A percentile compares a stretch with the other conserved stretches of the same genome.
Evolutionary conservation across 2,888 invertebrate species (phyloP).

Genomic region (Morpho helenor): DNA sequence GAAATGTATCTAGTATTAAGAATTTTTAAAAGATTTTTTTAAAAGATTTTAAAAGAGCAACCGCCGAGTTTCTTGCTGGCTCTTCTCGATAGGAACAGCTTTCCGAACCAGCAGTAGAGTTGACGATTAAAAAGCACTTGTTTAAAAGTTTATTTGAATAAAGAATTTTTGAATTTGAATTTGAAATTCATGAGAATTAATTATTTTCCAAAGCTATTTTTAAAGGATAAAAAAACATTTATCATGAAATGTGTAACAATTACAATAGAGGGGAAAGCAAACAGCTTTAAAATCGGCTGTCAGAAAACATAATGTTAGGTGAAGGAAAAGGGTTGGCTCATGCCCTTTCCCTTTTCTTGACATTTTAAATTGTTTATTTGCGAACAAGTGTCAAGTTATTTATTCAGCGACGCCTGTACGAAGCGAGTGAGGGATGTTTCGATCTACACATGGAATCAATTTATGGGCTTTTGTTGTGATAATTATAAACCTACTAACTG

Average conservation of each 20-base stretch:
- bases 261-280: constrained; percentile 18
- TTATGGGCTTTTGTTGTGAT: neutral
- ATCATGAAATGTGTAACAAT: neutral
- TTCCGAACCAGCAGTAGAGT: too few species aligned
- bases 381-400: constrained; percentile 75
- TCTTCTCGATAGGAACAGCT: too few species aligned
- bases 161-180: too few species aligned
- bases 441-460: constrained; percentile 8
- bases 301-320: constrained; percentile 68
- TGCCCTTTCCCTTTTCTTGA: constrained; percentile 74
- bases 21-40: too few species aligned
- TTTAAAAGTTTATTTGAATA: too few species aligned
- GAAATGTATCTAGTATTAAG: too few species aligned
- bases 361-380: constrained; percentile 79
- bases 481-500: neutral
- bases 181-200: too few species aligned
- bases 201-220: too few species aligned
- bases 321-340: constrained; percentile 60
- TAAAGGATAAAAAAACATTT: neutral
- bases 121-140: too few species aligned
- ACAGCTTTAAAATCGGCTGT: constrained; percentile 61
- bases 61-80: too few species aligned
- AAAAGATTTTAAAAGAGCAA: too few species aligned
- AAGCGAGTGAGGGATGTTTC: constrained; percentile 28
- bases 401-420: constrained; percentile 54